Percentiles rank a stretch among this genome's conserved stretches.
These are phyloP conservation scores for Sprattus sprattus DNA, from an alignment of 2,113 vertebrate genomes.

Conservation along the genomic window DNA sequence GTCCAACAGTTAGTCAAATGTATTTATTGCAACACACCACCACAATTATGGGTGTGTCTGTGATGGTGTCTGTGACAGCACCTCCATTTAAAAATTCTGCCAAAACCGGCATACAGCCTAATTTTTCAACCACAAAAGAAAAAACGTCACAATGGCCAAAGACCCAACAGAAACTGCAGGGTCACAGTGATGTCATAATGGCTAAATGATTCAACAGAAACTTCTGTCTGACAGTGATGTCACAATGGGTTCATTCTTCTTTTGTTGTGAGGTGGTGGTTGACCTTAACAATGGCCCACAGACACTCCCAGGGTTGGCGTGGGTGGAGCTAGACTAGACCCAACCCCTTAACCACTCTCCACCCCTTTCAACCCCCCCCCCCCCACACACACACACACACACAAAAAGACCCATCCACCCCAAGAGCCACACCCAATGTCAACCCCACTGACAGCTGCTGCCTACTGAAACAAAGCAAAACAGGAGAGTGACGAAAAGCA, in stretches of 20 bases:
- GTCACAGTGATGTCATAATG: not conserved
- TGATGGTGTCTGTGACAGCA: not conserved
- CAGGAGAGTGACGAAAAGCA: not conserved
- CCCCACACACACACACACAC: not conserved
- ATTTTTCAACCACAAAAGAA: not conserved
- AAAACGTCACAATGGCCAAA: not conserved
- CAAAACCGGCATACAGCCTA: not conserved
- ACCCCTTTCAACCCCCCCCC: not conserved
- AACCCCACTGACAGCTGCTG: slow-evolving; percentile 3
- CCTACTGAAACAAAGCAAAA: not conserved
- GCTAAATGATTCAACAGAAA: not conserved
- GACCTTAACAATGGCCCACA: slow-evolving; percentile 11
- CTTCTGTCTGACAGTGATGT: not conserved
- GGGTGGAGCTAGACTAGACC: not conserved
- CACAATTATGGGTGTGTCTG: not conserved
- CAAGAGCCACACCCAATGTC: not conserved
- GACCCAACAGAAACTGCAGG: not conserved
- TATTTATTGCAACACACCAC: not conserved
- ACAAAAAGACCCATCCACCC: not conserved
- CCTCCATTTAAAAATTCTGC: not conserved
- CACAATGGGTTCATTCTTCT: not conserved
- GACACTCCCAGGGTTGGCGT: not conserved
- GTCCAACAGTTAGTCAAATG: not conserved
- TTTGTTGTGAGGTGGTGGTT: slow-evolving; percentile 1
- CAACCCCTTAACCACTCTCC: not conserved